Percentiles rank a stretch among this genome's conserved stretches.
Evolutionary conservation across 2,113 vertebrate species (phyloP).

Genomic region (Colossoma macropomum): DNA sequence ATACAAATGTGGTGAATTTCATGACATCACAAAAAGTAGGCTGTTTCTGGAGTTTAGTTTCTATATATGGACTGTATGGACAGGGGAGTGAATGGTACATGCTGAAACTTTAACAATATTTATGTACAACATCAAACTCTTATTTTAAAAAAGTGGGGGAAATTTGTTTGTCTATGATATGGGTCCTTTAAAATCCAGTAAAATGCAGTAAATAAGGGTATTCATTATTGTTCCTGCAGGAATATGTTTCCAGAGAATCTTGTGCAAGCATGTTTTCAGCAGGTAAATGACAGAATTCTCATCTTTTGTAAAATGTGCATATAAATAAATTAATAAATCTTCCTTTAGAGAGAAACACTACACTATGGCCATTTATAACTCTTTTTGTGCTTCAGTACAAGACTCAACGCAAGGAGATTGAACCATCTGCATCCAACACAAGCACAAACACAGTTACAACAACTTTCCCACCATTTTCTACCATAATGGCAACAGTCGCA

Average conservation of each 20-base stretch:
- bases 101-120: too few species aligned
- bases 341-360: too few species aligned
- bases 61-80: too few species aligned
- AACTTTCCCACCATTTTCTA: constrained; percentile 69
- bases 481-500: constrained; percentile 65
- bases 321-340: neutral
- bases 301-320: neutral
- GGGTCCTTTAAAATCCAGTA: too few species aligned
- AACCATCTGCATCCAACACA: constrained; percentile 49
- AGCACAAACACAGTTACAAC: constrained; percentile 66
- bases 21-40: too few species aligned
- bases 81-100: too few species aligned
- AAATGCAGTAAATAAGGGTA: neutral
- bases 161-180: too few species aligned
- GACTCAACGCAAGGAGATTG: constrained; percentile 87
- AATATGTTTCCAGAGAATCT: constrained; percentile 99
- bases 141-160: too few species aligned
- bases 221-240: constrained; percentile 70
- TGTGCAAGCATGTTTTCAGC: constrained; percentile 96
- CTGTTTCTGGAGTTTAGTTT: too few species aligned
- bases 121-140: too few species aligned
- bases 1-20: too few species aligned
- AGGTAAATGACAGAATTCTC: constrained; percentile 78
- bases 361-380: neutral
- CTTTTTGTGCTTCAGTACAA: constrained; percentile 85